Percentiles rank a stretch among this genome's conserved stretches.
Evolutionary conservation across 2,888 invertebrate genomes (phyloP).

Genomic region (Tromatobia lineatoria): DNA sequence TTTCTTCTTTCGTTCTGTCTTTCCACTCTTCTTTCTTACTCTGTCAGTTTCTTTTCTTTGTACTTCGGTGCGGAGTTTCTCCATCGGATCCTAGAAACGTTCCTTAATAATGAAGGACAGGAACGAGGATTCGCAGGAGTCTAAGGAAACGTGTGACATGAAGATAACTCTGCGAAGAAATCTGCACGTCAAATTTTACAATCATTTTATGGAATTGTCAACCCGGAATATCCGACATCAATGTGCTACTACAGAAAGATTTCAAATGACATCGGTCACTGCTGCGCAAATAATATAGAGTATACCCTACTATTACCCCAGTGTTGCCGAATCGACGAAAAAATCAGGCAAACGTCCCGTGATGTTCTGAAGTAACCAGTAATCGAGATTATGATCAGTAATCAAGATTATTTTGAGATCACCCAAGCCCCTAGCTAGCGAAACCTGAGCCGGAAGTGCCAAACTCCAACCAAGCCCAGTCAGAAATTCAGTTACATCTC

Average conservation of each 20-base stretch:
- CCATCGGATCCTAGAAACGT: neutral
- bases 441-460: neutral
- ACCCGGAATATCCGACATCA: slow-evolving; percentile 31
- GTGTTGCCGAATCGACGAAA: neutral
- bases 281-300: neutral
- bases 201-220: neutral
- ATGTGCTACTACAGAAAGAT: slow-evolving; percentile 7
- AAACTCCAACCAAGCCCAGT: neutral
- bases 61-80: neutral
- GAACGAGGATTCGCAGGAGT: neutral
- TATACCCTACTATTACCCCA: slow-evolving; percentile 16
- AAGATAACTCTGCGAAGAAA: neutral
- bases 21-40: neutral
- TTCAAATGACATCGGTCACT: slow-evolving; percentile 6
- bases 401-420: neutral
- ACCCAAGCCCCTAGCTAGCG: neutral
- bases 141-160: neutral
- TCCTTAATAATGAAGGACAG: neutral
- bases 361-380: no score
- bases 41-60: no score
- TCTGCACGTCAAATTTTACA: neutral
- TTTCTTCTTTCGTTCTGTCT: neutral
- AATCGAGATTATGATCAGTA: slow-evolving; percentile 21
- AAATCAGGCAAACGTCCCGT: neutral
- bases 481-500: slow-evolving; percentile 1